phyloP scores from a whole-genome alignment of 1,140 invertebrate genomes.

The Ephestia elutella region DNA sequence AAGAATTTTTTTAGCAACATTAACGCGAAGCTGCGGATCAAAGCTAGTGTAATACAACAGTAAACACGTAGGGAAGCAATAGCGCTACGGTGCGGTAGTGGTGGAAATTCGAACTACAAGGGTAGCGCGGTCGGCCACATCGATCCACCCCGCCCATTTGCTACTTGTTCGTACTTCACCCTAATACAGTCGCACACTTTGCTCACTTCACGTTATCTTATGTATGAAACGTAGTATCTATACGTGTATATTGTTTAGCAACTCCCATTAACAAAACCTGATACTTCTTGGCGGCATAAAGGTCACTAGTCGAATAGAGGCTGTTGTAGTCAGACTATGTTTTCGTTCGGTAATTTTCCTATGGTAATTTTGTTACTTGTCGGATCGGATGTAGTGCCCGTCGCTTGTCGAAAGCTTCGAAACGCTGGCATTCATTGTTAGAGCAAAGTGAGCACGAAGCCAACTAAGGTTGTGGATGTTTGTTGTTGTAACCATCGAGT shows the following conservation, averaged over 20 bases:
- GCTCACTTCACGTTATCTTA: constrained; percentile 58
- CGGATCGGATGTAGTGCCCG: constrained; percentile 18
- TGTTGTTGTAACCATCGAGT: constrained; percentile 21
- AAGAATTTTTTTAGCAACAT: no score
- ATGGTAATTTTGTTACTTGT: constrained; percentile 10
- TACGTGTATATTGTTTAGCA: constrained; percentile 59
- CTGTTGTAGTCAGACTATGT: constrained; percentile 22
- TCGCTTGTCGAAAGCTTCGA: constrained; percentile 13
- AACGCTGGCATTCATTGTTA: constrained; percentile 14
- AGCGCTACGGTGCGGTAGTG: constrained; percentile 28
- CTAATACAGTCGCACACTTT: constrained; percentile 23
- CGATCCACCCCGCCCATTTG: constrained; percentile 49
- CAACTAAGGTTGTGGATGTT: constrained; percentile 19
- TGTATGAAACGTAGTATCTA: constrained; percentile 67
- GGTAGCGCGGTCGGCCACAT: constrained; percentile 34
- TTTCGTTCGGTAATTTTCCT: constrained; percentile 15
- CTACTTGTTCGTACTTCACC: constrained; percentile 49
- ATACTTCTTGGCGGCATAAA: constrained; percentile 33
- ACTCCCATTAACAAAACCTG: constrained; percentile 49
- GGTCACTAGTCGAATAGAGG: constrained; percentile 31
- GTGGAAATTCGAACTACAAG: constrained; percentile 34
- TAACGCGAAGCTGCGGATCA: not conserved
- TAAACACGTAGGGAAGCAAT: constrained; percentile 17
- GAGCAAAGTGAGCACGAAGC: constrained; percentile 14
- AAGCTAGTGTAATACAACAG: not conserved